Percentiles rank a stretch among this genome's conserved stretches.
These are phyloP conservation scores for Toxostoma redivivum DNA, from an alignment of 2,113 vertebrate genomes.

Conservation along the genomic window DNA sequence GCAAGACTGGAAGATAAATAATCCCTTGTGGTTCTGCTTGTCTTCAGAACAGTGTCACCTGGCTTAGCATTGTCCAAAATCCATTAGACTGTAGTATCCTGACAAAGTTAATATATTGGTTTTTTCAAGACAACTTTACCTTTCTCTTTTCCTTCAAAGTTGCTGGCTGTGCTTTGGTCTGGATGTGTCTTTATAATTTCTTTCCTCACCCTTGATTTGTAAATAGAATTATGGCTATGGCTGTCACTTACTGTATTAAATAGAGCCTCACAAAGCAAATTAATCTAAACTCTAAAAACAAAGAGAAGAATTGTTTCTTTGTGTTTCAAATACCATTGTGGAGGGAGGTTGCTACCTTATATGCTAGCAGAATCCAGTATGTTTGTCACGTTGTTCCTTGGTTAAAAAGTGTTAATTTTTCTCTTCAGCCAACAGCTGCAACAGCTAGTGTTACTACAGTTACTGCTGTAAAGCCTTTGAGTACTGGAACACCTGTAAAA, in stretches of 20 bases:
- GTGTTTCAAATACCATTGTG: neutral
- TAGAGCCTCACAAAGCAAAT: neutral
- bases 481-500: conserved; percentile 65
- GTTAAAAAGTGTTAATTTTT: conserved; percentile 54
- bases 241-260: neutral
- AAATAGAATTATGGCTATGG: neutral
- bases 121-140: neutral
- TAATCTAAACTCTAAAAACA: neutral
- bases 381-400: neutral
- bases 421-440: conserved; percentile 68
- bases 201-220: neutral
- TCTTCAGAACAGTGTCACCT: neutral
- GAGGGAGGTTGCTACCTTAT: neutral
- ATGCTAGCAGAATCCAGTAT: neutral
- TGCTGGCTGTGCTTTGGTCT: neutral
- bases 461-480: conserved; percentile 59
- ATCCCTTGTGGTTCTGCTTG: neutral
- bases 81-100: neutral
- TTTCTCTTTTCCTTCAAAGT: neutral
- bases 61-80: neutral
- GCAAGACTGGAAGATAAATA: neutral
- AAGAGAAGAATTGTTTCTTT: neutral
- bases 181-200: neutral
- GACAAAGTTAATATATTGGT: neutral
- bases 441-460: conserved; percentile 55